phyloP scores from a whole-genome alignment of 2,888 invertebrate genomes.

The Aradus depressus region DNA sequence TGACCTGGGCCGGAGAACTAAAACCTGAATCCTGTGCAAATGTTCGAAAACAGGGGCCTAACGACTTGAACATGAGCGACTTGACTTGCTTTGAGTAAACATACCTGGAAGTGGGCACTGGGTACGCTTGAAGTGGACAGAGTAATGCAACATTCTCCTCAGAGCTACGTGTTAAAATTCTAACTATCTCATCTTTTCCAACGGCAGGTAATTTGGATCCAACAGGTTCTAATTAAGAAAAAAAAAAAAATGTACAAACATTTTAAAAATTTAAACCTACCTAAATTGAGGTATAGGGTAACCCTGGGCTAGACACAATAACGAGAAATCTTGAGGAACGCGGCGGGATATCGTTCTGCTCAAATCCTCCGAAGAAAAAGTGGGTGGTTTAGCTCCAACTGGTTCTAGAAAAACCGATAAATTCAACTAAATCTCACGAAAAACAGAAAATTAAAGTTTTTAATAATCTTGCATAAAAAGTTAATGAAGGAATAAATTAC shows the following conservation, averaged over 20 bases:
- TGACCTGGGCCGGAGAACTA: too few relatives aligned
- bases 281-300: constrained; percentile 44
- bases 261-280: constrained; percentile 32
- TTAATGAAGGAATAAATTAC: too few relatives aligned
- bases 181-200: constrained; percentile 35
- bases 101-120: constrained; percentile 59
- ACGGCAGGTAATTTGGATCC: constrained; percentile 58
- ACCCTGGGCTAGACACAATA: constrained; percentile 47
- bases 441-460: background rate
- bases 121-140: constrained; percentile 61
- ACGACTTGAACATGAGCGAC: too few relatives aligned
- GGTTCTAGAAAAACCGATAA: constrained; percentile 40
- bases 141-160: constrained; percentile 46
- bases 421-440: background rate
- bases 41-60: too few relatives aligned
- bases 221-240: constrained; percentile 46
- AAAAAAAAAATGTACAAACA: background rate
- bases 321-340: constrained; percentile 31
- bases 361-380: constrained; percentile 49
- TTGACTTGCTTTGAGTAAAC: too few relatives aligned
- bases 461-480: too few relatives aligned
- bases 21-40: too few relatives aligned
- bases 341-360: constrained; percentile 29
- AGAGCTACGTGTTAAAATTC: constrained; percentile 35
- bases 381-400: constrained; percentile 54